Evolutionary conservation across 2,888 invertebrate species (phyloP).

Genomic region (Agrotis exclamationis): DNA sequence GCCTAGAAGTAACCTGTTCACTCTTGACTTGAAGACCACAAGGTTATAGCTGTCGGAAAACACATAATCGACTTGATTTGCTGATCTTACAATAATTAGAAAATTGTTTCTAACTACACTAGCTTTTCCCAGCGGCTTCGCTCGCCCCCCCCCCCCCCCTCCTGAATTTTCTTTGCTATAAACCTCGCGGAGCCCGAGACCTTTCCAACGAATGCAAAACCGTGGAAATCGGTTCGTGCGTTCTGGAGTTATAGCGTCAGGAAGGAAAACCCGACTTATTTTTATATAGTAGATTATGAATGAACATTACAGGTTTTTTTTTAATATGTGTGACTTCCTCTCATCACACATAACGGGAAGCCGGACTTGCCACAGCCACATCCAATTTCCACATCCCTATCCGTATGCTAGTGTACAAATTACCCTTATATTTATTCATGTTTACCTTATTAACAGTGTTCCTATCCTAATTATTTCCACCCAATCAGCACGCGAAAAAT

Average conservation of each 20-base stretch:
- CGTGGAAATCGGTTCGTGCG: too few relatives aligned
- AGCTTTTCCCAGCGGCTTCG: too few relatives aligned
- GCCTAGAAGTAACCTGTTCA: too few relatives aligned
- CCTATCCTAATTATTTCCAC: slow-evolving; percentile 49
- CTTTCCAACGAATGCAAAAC: too few relatives aligned
- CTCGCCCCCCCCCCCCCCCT: too few relatives aligned
- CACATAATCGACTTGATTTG: background rate
- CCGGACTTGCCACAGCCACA: background rate
- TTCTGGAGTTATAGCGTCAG: too few relatives aligned
- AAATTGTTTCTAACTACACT: background rate
- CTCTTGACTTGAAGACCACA: too few relatives aligned
- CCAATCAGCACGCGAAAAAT: slow-evolving; percentile 44
- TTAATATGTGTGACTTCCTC: background rate
- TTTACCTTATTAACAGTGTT: slow-evolving; percentile 14
- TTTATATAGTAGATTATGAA: too few relatives aligned
- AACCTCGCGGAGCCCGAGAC: too few relatives aligned
- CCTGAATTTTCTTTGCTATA: too few relatives aligned
- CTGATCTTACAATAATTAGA: background rate
- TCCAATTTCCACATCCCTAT: slow-evolving; percentile 14
- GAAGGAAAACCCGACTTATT: too few relatives aligned
- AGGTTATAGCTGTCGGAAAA: too few relatives aligned
- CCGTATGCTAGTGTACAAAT: slow-evolving; percentile 7
- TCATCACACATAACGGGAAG: background rate
- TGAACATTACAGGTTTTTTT: background rate
- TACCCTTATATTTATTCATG: slow-evolving; percentile 42